These are phyloP conservation scores for Macrosoma leucophasiata DNA, from an alignment of 2,888 invertebrate species.

Conservation along the genomic window DNA sequence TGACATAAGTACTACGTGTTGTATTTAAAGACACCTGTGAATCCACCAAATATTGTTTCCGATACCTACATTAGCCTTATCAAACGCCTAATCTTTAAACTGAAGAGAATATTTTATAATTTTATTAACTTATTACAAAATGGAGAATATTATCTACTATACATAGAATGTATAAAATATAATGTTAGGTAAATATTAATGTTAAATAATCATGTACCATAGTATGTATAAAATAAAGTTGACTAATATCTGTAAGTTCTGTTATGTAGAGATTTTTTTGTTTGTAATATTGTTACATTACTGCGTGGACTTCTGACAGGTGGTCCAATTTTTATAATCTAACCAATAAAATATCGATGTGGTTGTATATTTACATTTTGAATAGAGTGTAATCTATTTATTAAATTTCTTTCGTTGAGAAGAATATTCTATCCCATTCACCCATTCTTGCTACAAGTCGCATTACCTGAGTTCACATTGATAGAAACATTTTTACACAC, in stretches of 20 bases:
- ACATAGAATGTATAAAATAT: constrained; percentile 71
- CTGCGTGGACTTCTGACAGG: constrained; percentile 65
- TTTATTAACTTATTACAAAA: constrained; percentile 75
- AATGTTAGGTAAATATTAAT: constrained; percentile 66
- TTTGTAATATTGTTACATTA: constrained; percentile 75
- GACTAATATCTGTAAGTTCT: constrained; percentile 75
- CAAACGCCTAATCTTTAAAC: constrained; percentile 70
- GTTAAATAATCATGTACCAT: constrained; percentile 73
- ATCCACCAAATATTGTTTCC: constrained; percentile 73
- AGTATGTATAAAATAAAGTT: constrained; percentile 74
- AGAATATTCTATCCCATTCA: constrained; percentile 48
- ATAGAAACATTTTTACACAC: constrained; percentile 6
- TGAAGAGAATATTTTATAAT: constrained; percentile 74
- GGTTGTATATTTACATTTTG: constrained; percentile 75
- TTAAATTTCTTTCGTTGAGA: constrained; percentile 67
- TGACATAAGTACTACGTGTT: constrained; percentile 47
- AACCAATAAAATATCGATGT: constrained; percentile 76
- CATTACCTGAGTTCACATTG: constrained; percentile 3
- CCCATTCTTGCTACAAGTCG: constrained; percentile 29
- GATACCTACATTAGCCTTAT: constrained; percentile 72
- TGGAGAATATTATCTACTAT: constrained; percentile 69
- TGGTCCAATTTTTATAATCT: constrained; percentile 76
- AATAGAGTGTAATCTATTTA: constrained; percentile 74
- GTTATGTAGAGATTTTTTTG: constrained; percentile 76
- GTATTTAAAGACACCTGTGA: constrained; percentile 52